Base-by-base conservation (phyloP, 2,888 invertebrate species). In the Cataglyphis cursor region DNA sequence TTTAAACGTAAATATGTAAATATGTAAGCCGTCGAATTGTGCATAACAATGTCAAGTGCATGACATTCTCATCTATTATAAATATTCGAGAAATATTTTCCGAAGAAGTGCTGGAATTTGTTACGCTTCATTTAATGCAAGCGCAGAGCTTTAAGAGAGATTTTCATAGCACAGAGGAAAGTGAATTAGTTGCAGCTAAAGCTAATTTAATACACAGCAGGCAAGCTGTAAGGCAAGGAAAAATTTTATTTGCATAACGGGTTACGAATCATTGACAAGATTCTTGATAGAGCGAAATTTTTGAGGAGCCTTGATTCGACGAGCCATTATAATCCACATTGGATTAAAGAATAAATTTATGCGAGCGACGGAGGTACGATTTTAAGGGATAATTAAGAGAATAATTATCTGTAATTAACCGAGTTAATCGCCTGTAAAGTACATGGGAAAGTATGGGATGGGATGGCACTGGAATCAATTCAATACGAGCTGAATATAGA, bases 321-420 rank as follows among this genome's bases (percentile, higher is more conserved):
- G 35, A 48, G 59, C 31, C 31, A 44, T 65, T 78, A 38, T 85
- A 82, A 72, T 80, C 35, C 31, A 54, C 64, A 65, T 48, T 31
- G 78, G 80, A 80, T 85, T 85, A 82, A 81, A 35, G 59, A 68
- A 78, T 48, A 59, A 57, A 76, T 81, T 68, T 64, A 61, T 72
- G 28, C 38, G 54, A 82, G 54, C 48, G 54, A 38, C 62, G 35
- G 51, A 65, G 72, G 62, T 54, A 57, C 31, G 68, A 74, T 81
- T 83, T 85, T 83, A 83, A 66, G 66, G 59, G 70, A 81, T 83
- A 83, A 85, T 85, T 85, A 65, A 64, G 12, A 51, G 68, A 54
- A 78, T 62, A 84, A 87, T 87, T 86, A 86, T 44, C 78, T 64
- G 75, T 80, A 86, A 87, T 86, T 87, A 82, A 76, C 82, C 65